Conservation (phyloP, 1,140 invertebrate species). For the Caenorhabditis briggsae region DNA sequence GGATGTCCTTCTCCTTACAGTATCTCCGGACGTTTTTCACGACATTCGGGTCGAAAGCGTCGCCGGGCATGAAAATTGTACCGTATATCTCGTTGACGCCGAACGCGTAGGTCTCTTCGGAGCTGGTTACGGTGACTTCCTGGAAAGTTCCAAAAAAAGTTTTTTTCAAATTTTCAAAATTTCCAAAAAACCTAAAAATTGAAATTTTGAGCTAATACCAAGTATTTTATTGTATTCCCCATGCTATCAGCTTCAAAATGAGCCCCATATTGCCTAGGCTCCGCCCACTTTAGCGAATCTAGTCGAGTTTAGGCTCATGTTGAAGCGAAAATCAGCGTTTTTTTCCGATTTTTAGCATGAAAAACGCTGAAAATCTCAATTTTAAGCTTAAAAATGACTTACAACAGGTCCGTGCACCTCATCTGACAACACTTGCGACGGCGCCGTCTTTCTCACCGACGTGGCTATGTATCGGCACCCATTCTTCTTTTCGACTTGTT, state of each 20-base stretch:
- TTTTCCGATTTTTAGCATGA: too few species aligned
- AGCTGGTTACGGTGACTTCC: not conserved
- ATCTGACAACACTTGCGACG: not conserved
- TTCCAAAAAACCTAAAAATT: too few species aligned
- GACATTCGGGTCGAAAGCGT: not conserved
- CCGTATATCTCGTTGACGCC: not conserved
- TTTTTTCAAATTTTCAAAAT: too few species aligned
- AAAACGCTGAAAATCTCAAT: not conserved
- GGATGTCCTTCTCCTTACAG: too few species aligned
- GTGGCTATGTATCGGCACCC: not conserved
- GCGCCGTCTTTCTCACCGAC: not conserved
- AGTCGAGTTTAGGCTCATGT: too few species aligned
- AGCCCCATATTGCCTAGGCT: too few species aligned
- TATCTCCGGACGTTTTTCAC: not conserved
- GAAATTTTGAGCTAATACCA: too few species aligned
- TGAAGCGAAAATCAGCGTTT: too few species aligned
- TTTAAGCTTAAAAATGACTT: not conserved
- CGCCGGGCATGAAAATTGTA: constrained; percentile 19
- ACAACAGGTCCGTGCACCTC: not conserved
- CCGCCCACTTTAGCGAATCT: too few species aligned
- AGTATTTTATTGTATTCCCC: too few species aligned
- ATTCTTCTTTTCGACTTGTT: not conserved
- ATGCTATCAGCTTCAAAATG: too few species aligned
- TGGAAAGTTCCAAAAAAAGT: too few species aligned
- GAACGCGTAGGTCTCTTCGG: not conserved